These are phyloP conservation scores for Pseudoatta argentina DNA, from an alignment of 1,140 invertebrate genomes.

Conservation along the genomic window DNA sequence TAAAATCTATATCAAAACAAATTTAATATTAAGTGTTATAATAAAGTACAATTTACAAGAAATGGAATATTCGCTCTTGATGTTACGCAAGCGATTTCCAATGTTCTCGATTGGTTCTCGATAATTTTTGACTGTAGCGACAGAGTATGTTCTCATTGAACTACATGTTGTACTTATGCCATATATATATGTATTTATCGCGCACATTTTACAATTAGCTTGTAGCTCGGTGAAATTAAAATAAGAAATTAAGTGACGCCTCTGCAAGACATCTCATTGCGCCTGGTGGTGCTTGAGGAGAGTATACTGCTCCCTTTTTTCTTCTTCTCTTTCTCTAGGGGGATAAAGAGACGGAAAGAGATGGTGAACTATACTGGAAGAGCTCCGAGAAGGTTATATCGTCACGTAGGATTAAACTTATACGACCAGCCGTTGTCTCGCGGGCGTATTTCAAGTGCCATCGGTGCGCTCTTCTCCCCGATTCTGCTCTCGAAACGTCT, in stretches of 20 bases:
- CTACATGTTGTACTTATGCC: neutral
- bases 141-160: neutral
- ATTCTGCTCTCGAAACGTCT: constrained; percentile 49
- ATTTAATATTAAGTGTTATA: constrained; percentile 6
- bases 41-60: neutral
- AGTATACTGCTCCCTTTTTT: neutral
- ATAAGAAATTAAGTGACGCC: constrained; percentile 20
- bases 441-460: constrained; percentile 68
- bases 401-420: constrained; percentile 73
- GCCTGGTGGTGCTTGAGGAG: neutral
- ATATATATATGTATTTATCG: neutral
- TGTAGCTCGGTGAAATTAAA: constrained; percentile 18
- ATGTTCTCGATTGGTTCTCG: constrained; percentile 7
- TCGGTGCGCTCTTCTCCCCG: constrained; percentile 37
- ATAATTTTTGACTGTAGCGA: neutral
- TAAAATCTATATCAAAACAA: neutral
- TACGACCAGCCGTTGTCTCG: constrained; percentile 72
- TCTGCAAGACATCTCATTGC: neutral
- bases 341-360: neutral
- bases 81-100: neutral
- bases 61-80: neutral
- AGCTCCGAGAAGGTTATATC: constrained; percentile 63
- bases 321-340: neutral
- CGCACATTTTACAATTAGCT: neutral
- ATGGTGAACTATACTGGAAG: constrained; percentile 17